Evolutionary conservation across 2,888 invertebrate genomes (phyloP), one percentile per base, ranked within the genome.

Genomic region (Epinotia brunnichana): DNA sequence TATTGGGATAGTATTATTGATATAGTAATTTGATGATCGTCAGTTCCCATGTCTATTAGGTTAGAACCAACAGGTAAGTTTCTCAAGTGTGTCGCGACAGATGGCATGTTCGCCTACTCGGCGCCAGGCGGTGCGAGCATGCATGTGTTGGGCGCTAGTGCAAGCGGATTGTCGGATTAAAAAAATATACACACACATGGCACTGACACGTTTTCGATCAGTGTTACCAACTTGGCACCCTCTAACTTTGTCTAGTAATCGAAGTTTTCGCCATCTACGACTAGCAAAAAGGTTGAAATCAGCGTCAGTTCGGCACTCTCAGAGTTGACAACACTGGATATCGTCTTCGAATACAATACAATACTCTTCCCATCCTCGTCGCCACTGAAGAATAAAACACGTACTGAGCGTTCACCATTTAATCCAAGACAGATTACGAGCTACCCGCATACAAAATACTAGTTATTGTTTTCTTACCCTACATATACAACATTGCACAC

Each of bases 61-160:
- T 78, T 74, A 77, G 79, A 80, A 79, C 80, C 75, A 78, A 75
- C 80, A 80, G 81, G 82, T 82, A 82, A 78, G 80, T 79, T 79
- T 77, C 80, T 77, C 76, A 80, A 82, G 81, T 69, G 71, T 78
- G 76, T 75, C 77, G 80, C 86, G 87, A 88, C 90, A 90, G 89
- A 90, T 90, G 90, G 89, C 80, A 75, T 74, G 80, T 74, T 84
- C 88, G 87, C 89, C 90, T 86, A 89, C 90, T 81, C 84, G 87
- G 87, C 88, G 88, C 88, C 87, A 82, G 77, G 73, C 81, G 76
- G 72, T 67, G 59, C 73, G 54, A 70, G 59, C 54, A 51, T 41
- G 51, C 51, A 7, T 63, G 61, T 74, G 80, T 79, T 56, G 64
- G 79, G 82, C 77, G 70, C 69, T 76, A 81, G 70, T 82, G 78